Base-by-base conservation (phyloP, 2,797 vertebrate genomes). In the Antennarius maculatus region DNA sequence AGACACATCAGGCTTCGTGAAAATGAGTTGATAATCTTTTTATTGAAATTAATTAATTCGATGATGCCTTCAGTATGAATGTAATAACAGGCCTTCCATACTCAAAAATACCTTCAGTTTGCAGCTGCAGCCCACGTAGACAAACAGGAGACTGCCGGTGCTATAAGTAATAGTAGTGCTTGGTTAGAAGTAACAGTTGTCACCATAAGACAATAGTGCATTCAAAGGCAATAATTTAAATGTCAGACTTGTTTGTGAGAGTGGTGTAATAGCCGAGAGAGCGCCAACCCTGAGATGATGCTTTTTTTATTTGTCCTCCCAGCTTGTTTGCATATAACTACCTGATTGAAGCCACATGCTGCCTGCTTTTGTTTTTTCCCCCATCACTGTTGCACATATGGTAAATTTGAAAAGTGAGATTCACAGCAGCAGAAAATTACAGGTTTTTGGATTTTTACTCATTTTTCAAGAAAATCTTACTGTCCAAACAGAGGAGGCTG, bases 171-270 rank as follows among this genome's bases (percentile, higher is more conserved):
- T 85, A 72, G 80, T 63, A 77, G 81, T 71, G 79, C 68, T 76
- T 70, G 59, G 71, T 81, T 72, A 74, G 54, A 61, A 74, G 75
- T 73, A 73, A 71, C 64, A 64, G 83, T 57, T 82, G 80, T 80
- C 78, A 66, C 63, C 48, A 16, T 27, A 49, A 56, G 45, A 88
- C 84, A 87, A 81, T 81, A 75, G 81, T 16, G 31, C 14, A 60
- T 48, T 62, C 71, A 66, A 60, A 82, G 77, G 77, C 49, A 63
- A 41, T 78, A 86, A 91, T 90, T 91, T 80, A 73, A 54, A 69
- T 82, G 83, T 91, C 86, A 87, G 66, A 66, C 41, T 43, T 58
- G 54, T 58, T 53, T 69, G 55, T 77, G 60, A 77, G 81, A 80
- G 55, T 23, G 45, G 64, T 31, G 68, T 59, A 64, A 81, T 59